Percentiles rank a stretch among this genome's conserved stretches.
Evolutionary conservation across 2,113 vertebrate genomes (phyloP).

Genomic region (Psettodes erumei): DNA sequence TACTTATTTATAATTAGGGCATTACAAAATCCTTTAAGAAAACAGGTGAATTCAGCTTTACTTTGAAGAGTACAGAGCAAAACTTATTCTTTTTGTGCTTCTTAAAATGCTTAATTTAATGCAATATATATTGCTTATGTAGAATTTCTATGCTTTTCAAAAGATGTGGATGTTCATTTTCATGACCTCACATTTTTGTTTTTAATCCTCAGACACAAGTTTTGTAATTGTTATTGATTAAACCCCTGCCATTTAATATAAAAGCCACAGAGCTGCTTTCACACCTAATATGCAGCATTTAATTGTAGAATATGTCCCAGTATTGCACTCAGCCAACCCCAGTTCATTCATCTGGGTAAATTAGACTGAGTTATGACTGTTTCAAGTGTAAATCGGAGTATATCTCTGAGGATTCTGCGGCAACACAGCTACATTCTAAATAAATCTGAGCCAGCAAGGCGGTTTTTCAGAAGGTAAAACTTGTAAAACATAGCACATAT

Average conservation of each 20-base stretch:
- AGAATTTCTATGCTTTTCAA: neutral
- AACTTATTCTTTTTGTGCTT: neutral
- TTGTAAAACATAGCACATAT: neutral
- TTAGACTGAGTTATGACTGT: slow-evolving; percentile 26
- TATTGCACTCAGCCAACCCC: slow-evolving; percentile 28
- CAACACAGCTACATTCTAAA: slow-evolving; percentile 1
- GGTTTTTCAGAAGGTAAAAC: too few relatives aligned
- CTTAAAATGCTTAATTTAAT: neutral
- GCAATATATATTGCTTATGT: neutral
- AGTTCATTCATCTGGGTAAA: slow-evolving; percentile 28
- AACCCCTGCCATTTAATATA: slow-evolving; percentile 18
- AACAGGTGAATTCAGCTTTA: neutral
- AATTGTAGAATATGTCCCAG: slow-evolving; percentile 30
- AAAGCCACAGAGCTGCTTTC: slow-evolving; percentile 32
- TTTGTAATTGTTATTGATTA: slow-evolving; percentile 45
- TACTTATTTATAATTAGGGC: neutral
- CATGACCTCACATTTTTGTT: neutral
- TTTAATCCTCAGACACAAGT: neutral
- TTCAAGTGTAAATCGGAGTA: neutral
- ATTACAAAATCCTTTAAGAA: neutral
- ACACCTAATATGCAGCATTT: slow-evolving; percentile 13
- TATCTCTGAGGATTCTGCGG: slow-evolving; percentile 20
- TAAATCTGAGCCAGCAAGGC: slow-evolving; percentile 1
- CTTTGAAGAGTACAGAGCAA: neutral
- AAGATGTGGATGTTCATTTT: neutral